phyloP scores from a whole-genome alignment of 2,113 vertebrate species.

The Bagarius yarrelli region DNA sequence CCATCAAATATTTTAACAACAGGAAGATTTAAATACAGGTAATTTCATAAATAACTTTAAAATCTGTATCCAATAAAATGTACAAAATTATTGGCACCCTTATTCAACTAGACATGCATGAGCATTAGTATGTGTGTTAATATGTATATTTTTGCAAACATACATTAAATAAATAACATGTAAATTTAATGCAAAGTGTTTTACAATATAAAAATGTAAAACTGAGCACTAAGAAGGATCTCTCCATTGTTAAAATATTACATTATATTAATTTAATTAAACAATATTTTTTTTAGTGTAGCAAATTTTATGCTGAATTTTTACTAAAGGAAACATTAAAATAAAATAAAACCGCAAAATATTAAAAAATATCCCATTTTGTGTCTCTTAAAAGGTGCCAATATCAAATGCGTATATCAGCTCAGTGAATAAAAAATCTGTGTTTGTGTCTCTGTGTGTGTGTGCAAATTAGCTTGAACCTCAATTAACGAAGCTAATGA shows the following conservation, averaged over 20 bases:
- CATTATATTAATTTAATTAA: not conserved
- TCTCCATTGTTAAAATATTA: not conserved
- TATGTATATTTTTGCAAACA: not conserved
- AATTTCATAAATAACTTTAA: too few relatives aligned
- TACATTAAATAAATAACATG: too few relatives aligned
- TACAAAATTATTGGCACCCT: not conserved
- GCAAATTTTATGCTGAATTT: not conserved
- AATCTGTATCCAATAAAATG: too few relatives aligned
- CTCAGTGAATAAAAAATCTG: conserved; percentile 31
- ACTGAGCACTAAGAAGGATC: not conserved
- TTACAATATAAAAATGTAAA: too few relatives aligned
- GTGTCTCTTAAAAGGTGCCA: not conserved
- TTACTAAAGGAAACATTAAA: not conserved
- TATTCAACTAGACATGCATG: not conserved
- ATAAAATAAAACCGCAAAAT: not conserved
- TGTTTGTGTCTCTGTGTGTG: conserved; percentile 21
- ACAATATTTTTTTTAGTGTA: not conserved
- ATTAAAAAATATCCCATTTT: not conserved
- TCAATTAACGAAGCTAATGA: conserved; percentile 55
- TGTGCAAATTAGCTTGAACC: conserved; percentile 43
- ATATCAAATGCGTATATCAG: not conserved
- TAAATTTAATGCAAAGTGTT: too few relatives aligned
- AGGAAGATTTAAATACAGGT: too few relatives aligned
- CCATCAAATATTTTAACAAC: too few relatives aligned
- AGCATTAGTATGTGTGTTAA: not conserved